Conservation (phyloP, 1,140 invertebrate species). For the Diorhabda carinulata region DNA sequence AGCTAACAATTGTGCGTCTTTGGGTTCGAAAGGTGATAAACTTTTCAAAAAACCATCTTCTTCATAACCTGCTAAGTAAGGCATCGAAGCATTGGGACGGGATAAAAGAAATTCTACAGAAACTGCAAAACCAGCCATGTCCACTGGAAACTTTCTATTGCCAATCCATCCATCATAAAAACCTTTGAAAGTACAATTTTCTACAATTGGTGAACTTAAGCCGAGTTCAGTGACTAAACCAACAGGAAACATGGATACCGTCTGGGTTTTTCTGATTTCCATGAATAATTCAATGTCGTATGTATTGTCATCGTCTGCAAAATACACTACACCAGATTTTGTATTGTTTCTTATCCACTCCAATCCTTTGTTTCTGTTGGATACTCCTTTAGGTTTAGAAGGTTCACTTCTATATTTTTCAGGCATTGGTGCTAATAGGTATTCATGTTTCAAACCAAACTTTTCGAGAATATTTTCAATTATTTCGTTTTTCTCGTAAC, state of each 20-base stretch:
- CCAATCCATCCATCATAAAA: constrained; percentile 84
- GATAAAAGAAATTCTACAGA: constrained; percentile 55
- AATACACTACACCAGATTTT: constrained; percentile 82
- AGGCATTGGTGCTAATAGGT: constrained; percentile 70
- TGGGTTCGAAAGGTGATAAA: constrained; percentile 63
- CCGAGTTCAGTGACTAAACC: constrained; percentile 73
- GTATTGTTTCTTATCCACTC: constrained; percentile 79
- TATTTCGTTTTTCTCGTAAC: constrained; percentile 52
- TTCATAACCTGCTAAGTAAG: constrained; percentile 72
- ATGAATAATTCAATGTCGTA: constrained; percentile 83
- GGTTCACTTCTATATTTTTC: constrained; percentile 63
- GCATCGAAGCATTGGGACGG: constrained; percentile 69
- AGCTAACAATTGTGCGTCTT: constrained; percentile 74
- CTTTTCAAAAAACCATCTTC: constrained; percentile 79
- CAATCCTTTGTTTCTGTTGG: constrained; percentile 84
- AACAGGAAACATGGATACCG: constrained; percentile 87
- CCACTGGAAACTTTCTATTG: constrained; percentile 79
- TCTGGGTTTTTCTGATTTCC: constrained; percentile 74
- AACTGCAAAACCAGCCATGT: constrained; percentile 84
- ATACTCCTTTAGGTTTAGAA: constrained; percentile 84
- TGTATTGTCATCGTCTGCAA: constrained; percentile 97
- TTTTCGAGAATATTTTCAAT: constrained; percentile 8
- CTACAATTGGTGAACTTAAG: constrained; percentile 67
- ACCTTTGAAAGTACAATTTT: constrained; percentile 63
- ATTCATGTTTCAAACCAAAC: constrained; percentile 47